A percentile compares a stretch with the other conserved stretches of the same genome.
Conservation (phyloP, 2,113 vertebrate species). For the Corythaixoides concolor region DNA sequence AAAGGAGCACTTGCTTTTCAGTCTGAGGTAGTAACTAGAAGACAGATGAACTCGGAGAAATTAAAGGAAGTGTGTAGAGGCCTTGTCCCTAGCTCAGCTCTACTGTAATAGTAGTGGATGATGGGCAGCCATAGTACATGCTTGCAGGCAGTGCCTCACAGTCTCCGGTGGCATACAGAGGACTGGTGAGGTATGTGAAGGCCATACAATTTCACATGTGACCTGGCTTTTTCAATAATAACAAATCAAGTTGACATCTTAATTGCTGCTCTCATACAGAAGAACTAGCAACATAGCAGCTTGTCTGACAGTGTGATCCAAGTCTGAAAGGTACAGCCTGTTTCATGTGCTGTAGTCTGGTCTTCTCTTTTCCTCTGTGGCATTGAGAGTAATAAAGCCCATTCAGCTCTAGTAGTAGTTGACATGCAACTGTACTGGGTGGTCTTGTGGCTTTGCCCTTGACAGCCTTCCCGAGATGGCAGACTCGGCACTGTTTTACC, state of each 20-base stretch:
- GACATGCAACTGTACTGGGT: neutral
- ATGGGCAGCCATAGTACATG: neutral
- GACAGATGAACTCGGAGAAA: neutral
- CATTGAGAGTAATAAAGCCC: rapidly evolving
- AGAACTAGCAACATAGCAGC: neutral
- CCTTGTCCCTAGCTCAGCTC: neutral
- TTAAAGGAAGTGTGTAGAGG: neutral
- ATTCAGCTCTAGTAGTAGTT: neutral
- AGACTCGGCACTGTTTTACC: neutral
- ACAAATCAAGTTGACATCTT: neutral
- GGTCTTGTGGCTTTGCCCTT: neutral
- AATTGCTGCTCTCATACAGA: neutral
- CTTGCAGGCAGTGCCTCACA: rapidly evolving
- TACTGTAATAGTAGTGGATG: neutral
- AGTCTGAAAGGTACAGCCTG: neutral
- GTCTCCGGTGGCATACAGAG: neutral
- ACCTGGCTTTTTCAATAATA: neutral
- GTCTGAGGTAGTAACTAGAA: neutral
- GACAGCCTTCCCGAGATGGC: neutral
- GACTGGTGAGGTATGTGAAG: neutral
- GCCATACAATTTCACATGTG: neutral
- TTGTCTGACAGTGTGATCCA: neutral
- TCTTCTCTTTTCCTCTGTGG: neutral
- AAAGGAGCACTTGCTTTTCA: neutral
- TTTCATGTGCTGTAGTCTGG: neutral